phyloP scores from a whole-genome alignment of 2,113 vertebrate species.

The Chaenogobius annularis region DNA sequence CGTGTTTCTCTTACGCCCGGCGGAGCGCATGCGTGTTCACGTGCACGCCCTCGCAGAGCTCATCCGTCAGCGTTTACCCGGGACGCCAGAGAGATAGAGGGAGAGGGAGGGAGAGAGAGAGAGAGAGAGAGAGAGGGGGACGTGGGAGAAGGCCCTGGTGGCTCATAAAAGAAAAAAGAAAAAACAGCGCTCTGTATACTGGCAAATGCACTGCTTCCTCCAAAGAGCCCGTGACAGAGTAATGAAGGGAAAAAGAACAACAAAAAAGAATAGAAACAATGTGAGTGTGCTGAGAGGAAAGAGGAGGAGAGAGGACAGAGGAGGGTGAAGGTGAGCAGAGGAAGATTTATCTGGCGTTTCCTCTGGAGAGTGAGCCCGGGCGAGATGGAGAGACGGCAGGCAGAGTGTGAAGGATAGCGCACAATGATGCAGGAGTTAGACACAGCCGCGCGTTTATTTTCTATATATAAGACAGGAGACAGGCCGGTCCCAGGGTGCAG shows the following conservation, averaged over 20 bases:
- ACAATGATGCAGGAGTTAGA: slow-evolving; percentile 19
- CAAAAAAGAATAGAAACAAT: slow-evolving; percentile 37
- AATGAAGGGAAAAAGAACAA: slow-evolving; percentile 28
- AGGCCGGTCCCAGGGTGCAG: slow-evolving; percentile 48
- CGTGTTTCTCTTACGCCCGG: slow-evolving; percentile 50
- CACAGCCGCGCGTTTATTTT: slow-evolving; percentile 10
- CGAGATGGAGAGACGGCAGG: slow-evolving; percentile 33
- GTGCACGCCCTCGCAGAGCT: slow-evolving; percentile 41
- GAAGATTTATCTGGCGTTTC: slow-evolving; percentile 64
- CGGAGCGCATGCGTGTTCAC: slow-evolving; percentile 8
- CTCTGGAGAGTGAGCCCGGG: slow-evolving; percentile 40
- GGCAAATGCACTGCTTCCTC: slow-evolving; percentile 50
- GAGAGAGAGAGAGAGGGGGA: slow-evolving; percentile 14
- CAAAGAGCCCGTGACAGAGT: slow-evolving; percentile 46
- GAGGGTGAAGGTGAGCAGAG: slow-evolving; percentile 34
- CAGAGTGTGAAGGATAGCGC: slow-evolving; percentile 35
- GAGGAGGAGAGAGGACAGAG: slow-evolving; percentile 38
- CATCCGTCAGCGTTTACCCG: slow-evolving; percentile 71
- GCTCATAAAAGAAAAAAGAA: slow-evolving; percentile 70
- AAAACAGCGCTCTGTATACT: slow-evolving; percentile 23
- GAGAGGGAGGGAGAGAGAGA: no score
- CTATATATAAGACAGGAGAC: slow-evolving; percentile 31
- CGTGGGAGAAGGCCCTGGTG: slow-evolving; percentile 66
- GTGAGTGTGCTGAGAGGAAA: slow-evolving; percentile 29
- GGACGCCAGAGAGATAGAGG: slow-evolving; percentile 23